Evolutionary conservation across 2,888 invertebrate genomes (phyloP), one percentile per base, ranked within the genome.

Genomic region (Limnephilus marmoratus): DNA sequence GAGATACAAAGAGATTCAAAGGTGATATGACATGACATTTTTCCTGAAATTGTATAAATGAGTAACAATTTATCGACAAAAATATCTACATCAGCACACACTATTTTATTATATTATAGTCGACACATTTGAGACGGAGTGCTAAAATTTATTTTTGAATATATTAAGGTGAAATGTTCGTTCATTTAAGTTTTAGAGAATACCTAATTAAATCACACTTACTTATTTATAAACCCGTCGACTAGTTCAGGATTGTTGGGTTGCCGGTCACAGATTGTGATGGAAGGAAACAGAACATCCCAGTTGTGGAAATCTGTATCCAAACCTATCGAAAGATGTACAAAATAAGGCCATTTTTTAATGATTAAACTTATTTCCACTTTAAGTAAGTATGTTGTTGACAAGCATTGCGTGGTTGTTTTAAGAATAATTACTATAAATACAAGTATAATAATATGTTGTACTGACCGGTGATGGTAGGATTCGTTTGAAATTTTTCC

Each of bases 401-500:
- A n/a, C 29, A 81, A 29, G 9, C 29, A 12, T 29, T n/a, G 4
- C 3, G 4, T 15, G 9, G 12, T n/a, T 29, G 2, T n/a, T 81
- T n/a, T 81, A 81, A 81, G 29, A 29, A 9, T 12, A 11, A 81
- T 81, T 81, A 29, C 9, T 29, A n/a, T 0, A 81, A 29, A 82
- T 37, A 31, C 31, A 37, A 31, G 31, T 31, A 82, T 15, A 18
- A 31, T 34, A 34, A 4, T 81, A 31, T 83, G 37, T 15, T 41
- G 34, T 85, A 29, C 91, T 94, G 94, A 95, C 97, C 97, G 53
- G 98, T 98, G 91, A 98, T 97, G 0, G 98, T 98, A 7, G 98
- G 98, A 95, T 98, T 98, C 0, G 98, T 98, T 96, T 98, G 98
- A 95, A 98, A 98, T 95, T 98, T 98, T 94, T 97, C 97, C 98